phyloP scores from a whole-genome alignment of 2,888 invertebrate species.

The Sarcophaga caerulescens region DNA sequence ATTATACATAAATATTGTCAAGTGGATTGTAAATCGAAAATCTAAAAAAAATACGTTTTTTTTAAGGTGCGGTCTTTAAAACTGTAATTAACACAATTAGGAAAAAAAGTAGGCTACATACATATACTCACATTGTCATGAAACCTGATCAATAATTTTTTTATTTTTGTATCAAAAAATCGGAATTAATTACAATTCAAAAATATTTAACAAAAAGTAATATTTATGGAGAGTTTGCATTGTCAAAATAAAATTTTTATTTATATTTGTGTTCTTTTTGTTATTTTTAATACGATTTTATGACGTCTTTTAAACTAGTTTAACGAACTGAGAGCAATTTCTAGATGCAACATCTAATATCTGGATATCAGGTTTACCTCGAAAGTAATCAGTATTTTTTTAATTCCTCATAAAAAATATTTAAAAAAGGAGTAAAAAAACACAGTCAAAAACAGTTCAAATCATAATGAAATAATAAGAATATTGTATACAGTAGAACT shows the following conservation, averaged over 20 bases:
- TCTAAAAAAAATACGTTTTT: neutral
- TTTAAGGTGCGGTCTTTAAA: neutral
- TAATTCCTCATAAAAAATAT: conserved; percentile 8
- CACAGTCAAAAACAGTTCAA: neutral
- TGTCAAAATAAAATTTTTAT: conserved; percentile 46
- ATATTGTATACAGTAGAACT: no score
- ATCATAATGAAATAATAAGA: no score
- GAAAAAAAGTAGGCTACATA: no score
- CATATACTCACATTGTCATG: neutral
- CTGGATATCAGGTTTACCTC: conserved; percentile 77
- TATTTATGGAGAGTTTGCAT: conserved; percentile 2
- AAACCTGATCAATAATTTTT: neutral
- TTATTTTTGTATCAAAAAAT: no score
- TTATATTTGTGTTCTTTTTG: conserved; percentile 26
- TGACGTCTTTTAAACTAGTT: conserved; percentile 51
- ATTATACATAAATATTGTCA: neutral
- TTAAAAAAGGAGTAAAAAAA: neutral
- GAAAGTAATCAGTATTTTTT: conserved; percentile 74
- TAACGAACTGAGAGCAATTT: conserved; percentile 32
- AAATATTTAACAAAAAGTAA: conserved; percentile 23
- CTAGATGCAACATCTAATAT: conserved; percentile 39
- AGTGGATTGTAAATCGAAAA: neutral
- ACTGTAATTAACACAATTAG: neutral
- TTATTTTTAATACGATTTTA: neutral
- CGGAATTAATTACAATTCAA: conserved; percentile 15